Evolutionary conservation across 2,113 vertebrate genomes (phyloP).

Genomic region (Myanophis thanlyinensis): DNA sequence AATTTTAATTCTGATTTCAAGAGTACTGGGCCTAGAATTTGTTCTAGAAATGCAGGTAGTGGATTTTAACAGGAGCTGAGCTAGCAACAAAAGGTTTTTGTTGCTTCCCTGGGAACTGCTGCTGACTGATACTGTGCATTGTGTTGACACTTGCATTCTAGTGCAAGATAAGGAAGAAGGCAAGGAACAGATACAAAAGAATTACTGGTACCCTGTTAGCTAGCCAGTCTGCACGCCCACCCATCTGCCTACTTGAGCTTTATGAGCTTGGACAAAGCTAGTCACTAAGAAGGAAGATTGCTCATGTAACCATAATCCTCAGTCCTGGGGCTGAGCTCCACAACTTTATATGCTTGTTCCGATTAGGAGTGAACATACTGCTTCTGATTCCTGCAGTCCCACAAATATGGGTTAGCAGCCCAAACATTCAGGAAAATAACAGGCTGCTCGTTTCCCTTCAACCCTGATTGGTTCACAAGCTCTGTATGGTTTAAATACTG

Average conservation of each 20-base stretch:
- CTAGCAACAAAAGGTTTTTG: not conserved
- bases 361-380: not conserved
- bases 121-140: not conserved
- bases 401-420: not conserved
- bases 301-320: not conserved
- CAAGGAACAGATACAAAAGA: not conserved
- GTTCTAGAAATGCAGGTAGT: not conserved
- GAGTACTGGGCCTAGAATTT: not conserved
- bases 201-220: too few species aligned
- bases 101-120: not conserved
- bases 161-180: not conserved
- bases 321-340: not conserved
- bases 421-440: not conserved
- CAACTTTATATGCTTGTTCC: not conserved
- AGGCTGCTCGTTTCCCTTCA: not conserved
- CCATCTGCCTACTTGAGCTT: not conserved
- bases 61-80: not conserved
- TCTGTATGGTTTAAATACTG: not conserved
- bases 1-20: not conserved
- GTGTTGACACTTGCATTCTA: not conserved
- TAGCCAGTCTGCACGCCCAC: not conserved
- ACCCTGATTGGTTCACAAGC: not conserved
- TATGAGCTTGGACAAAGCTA: not conserved
- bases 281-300: not conserved
- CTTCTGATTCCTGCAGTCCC: not conserved